These are phyloP conservation scores for Shinisaurus crocodilurus DNA, from an alignment of 2,113 vertebrate species.

Conservation along the genomic window DNA sequence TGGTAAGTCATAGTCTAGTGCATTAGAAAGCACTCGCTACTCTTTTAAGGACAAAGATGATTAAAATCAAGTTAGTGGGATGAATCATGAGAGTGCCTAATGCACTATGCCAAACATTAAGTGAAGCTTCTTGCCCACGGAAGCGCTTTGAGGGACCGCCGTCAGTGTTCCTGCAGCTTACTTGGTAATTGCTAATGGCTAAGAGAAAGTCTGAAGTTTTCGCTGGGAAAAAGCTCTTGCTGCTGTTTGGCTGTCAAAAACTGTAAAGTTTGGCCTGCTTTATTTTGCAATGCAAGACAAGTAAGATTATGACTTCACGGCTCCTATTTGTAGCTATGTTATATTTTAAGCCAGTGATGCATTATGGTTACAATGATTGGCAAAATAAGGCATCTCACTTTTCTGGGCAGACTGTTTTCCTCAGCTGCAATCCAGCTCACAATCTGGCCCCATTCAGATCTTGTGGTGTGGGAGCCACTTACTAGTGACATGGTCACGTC, in stretches of 20 bases:
- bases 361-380: fast-evolving
- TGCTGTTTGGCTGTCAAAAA: constrained; percentile 23
- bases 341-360: not conserved
- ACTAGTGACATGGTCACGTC: not conserved
- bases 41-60: constrained; percentile 52
- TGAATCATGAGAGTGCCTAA: constrained; percentile 40
- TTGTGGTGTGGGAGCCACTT: not conserved
- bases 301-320: not conserved
- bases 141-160: constrained; percentile 21
- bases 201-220: constrained; percentile 11
- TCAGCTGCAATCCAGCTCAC: not conserved
- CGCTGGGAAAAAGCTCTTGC: not conserved
- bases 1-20: constrained; percentile 46
- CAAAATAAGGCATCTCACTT: not conserved
- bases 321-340: not conserved
- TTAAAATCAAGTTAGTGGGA: constrained; percentile 54
- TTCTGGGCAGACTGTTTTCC: not conserved
- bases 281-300: constrained; percentile 5
- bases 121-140: constrained; percentile 21
- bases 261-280: not conserved
- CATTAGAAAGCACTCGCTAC: constrained; percentile 50
- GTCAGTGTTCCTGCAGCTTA: constrained; percentile 19
- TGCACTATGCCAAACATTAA: constrained; percentile 43
- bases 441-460: not conserved
- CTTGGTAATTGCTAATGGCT: constrained; percentile 28